These are phyloP conservation scores for Lasioglossum marginatum DNA, from an alignment of 2,888 invertebrate genomes.

Conservation along the genomic window DNA sequence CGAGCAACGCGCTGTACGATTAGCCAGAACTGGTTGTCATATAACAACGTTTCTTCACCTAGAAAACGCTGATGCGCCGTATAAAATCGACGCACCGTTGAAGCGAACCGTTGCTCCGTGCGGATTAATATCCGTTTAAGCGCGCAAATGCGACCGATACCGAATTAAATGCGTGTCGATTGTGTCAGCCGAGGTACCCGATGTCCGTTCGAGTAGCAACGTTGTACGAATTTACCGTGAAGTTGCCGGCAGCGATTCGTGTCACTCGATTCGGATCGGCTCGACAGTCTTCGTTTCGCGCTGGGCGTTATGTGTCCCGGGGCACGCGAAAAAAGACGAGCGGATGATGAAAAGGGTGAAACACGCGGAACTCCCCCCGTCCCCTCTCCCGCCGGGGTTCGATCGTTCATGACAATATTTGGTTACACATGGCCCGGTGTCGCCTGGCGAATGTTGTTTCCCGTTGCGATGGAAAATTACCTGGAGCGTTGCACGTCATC, in stretches of 20 bases:
- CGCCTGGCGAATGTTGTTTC: slow-evolving; percentile 44
- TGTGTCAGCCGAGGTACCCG: slow-evolving; percentile 29
- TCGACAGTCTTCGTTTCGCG: slow-evolving; percentile 53
- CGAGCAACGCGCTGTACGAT: not conserved
- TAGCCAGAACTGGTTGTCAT: not conserved
- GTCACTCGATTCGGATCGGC: slow-evolving; percentile 49
- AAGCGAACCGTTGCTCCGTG: slow-evolving; percentile 1
- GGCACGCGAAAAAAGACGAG: slow-evolving; percentile 50
- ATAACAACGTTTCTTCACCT: not conserved
- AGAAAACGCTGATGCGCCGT: not conserved
- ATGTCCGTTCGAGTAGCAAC: slow-evolving; percentile 14
- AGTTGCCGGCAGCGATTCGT: slow-evolving; percentile 53
- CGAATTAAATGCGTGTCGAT: slow-evolving; percentile 55
- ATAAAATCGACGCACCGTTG: not conserved
- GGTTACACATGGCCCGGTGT: slow-evolving; percentile 56
- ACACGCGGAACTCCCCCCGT: slow-evolving; percentile 16
- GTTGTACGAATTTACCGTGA: slow-evolving; percentile 46
- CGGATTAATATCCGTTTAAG: slow-evolving; percentile 48
- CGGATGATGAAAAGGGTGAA: slow-evolving; percentile 55
- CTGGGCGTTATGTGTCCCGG: slow-evolving; percentile 16
- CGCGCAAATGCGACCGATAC: slow-evolving; percentile 49
- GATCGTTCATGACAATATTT: slow-evolving; percentile 63
- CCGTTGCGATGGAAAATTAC: slow-evolving; percentile 63
- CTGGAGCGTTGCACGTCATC: slow-evolving; percentile 58
- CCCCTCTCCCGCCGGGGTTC: slow-evolving; percentile 27